phyloP scores from a whole-genome alignment of 1,140 invertebrate genomes.

The Cyrtorhinus lividipennis region DNA sequence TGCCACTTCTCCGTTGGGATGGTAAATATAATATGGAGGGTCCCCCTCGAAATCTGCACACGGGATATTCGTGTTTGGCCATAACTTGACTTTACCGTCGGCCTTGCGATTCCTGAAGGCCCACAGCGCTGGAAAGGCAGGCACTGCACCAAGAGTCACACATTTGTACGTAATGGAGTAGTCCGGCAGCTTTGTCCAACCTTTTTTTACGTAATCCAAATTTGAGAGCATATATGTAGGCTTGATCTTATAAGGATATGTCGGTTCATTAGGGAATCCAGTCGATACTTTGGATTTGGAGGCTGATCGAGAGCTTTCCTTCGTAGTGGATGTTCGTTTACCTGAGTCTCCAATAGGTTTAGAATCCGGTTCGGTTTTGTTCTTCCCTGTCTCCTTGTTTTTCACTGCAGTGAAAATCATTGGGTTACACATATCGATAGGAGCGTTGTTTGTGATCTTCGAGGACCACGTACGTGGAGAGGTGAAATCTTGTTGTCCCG shows the following conservation, averaged over 20 bases:
- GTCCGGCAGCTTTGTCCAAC: conserved; percentile 8
- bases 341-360: too few species aligned
- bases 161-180: conserved; percentile 1
- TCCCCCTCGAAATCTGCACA: background rate
- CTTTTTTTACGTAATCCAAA: conserved; percentile 1
- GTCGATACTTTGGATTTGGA: too few species aligned
- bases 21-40: background rate
- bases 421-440: too few species aligned
- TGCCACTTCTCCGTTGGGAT: conserved; percentile 10
- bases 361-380: too few species aligned
- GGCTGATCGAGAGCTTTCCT: too few species aligned
- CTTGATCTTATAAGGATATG: background rate
- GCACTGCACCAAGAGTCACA: background rate
- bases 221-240: conserved; percentile 7
- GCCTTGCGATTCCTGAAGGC: background rate
- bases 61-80: background rate
- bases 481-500: too few species aligned
- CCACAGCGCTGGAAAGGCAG: background rate
- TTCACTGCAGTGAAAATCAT: too few species aligned
- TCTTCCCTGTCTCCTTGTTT: too few species aligned
- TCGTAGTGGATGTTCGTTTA: too few species aligned
- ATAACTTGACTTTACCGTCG: background rate
- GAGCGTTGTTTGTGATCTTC: too few species aligned
- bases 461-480: too few species aligned
- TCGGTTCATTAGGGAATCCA: background rate